Percentiles rank a stretch among this genome's conserved stretches.
Conservation (phyloP, 2,888 invertebrate genomes). For the Mellilla xanthometata region DNA sequence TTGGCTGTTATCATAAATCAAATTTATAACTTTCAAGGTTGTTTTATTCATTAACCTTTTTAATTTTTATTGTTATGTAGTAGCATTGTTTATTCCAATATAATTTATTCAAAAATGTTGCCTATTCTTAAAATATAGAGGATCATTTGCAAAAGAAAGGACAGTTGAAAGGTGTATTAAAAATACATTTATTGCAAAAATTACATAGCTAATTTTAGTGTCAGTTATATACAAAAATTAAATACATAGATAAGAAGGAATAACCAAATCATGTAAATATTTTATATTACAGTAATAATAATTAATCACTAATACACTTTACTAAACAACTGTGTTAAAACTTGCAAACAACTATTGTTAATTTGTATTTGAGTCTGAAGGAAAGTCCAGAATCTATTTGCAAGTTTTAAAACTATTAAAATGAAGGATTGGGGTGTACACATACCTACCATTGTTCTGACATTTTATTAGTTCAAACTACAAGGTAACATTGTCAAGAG, state of each 20-base stretch:
- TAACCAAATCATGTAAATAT: constrained; percentile 58
- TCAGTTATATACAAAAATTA: constrained; percentile 80
- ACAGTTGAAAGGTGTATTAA: constrained; percentile 72
- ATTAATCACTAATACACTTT: constrained; percentile 33
- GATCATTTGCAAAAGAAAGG: constrained; percentile 37
- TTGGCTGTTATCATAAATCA: too few relatives aligned
- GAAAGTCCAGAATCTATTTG: background rate
- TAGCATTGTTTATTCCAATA: background rate
- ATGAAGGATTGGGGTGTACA: constrained; percentile 19
- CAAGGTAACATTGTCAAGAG: constrained; percentile 47
- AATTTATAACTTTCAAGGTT: background rate
- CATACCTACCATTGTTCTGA: constrained; percentile 26
- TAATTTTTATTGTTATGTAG: background rate
- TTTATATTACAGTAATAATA: constrained; percentile 49
- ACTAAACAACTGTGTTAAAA: constrained; percentile 10
- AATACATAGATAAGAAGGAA: constrained; percentile 60
- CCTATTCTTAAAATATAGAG: background rate
- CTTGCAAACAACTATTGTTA: constrained; percentile 1
- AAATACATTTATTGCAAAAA: constrained; percentile 82
- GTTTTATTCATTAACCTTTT: background rate
- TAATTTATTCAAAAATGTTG: too few relatives aligned
- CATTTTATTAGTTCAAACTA: constrained; percentile 37
- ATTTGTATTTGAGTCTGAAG: background rate
- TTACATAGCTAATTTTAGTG: constrained; percentile 76
- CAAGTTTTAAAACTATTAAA: constrained; percentile 29